These are phyloP conservation scores for Dunckerocampus dactyliophorus DNA, from an alignment of 2,113 vertebrate species.

Conservation along the genomic window DNA sequence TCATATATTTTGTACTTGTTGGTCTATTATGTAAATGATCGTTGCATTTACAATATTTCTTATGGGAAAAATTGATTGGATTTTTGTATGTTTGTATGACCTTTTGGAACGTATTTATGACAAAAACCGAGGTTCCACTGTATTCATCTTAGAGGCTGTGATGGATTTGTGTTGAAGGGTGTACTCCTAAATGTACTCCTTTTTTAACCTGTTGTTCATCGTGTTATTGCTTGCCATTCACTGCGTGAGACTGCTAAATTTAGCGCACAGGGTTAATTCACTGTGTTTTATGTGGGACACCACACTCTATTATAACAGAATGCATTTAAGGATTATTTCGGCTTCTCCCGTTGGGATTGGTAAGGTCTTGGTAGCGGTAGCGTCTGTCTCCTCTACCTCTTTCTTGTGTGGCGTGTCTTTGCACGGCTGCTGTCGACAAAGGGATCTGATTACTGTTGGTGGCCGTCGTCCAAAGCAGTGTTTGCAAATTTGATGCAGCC, in stretches of 20 bases:
- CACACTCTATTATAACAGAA: conserved; percentile 29
- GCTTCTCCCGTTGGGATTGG: conserved; percentile 28
- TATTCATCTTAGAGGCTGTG: too few relatives aligned
- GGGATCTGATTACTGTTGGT: conserved; percentile 40
- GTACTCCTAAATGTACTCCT: too few relatives aligned
- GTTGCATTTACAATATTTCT: too few relatives aligned
- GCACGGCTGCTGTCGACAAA: conserved; percentile 40
- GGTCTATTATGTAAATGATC: too few relatives aligned
- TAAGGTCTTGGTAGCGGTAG: conserved; percentile 9
- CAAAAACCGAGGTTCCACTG: too few relatives aligned
- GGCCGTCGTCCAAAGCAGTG: conserved; percentile 32
- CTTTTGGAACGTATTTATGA: too few relatives aligned
- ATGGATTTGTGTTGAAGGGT: too few relatives aligned
- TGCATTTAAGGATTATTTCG: conserved; percentile 48
- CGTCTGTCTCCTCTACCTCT: conserved; percentile 20
- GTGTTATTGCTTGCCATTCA: neutral
- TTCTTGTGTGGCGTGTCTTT: conserved; percentile 6
- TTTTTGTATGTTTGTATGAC: too few relatives aligned
- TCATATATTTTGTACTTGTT: too few relatives aligned
- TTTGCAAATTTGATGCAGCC: conserved; percentile 30
- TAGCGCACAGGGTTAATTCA: conserved; percentile 52
- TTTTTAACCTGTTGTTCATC: too few relatives aligned
- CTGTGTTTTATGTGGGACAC: conserved; percentile 52
- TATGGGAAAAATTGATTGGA: too few relatives aligned
- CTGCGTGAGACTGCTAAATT: conserved; percentile 42